Evolutionary conservation across 1,140 invertebrate genomes (phyloP), one percentile per base, ranked within the genome.

Genomic region (roundworm (Caenorhabditis elegans)): DNA sequence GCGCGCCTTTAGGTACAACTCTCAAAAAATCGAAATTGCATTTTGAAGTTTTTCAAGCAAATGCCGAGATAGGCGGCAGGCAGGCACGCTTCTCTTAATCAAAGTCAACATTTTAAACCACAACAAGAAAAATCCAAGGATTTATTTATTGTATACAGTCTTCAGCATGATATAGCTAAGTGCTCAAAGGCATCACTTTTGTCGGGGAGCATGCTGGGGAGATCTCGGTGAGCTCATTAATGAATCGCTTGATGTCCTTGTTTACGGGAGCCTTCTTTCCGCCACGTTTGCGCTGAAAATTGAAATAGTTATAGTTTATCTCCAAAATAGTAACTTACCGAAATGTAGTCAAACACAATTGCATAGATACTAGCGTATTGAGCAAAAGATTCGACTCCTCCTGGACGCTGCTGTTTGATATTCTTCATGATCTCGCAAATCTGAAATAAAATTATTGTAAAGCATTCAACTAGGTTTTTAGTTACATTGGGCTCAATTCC

Each of bases 131-230:
- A n/a, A n/a, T n/a, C n/a, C n/a, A n/a, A n/a, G n/a, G n/a, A n/a
- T n/a, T n/a, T n/a, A n/a, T n/a, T n/a, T n/a, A n/a, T n/a, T n/a
- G n/a, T n/a, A n/a, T n/a, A n/a, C n/a, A n/a, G n/a, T n/a, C n/a
- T n/a, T n/a, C n/a, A n/a, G n/a, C n/a, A n/a, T n/a, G n/a, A n/a
- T n/a, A n/a, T n/a, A n/a, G n/a, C n/a, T n/a, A n/a, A n/a, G n/a
- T n/a, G n/a, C n/a, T n/a, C 53, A 31, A 34, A 15, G 26, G 11
- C 84, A 79, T 85, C 53, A 31, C 53, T 17, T 60, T 60, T 17
- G 28, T 60, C 13, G 60, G 60, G 6, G 60, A 70, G 11, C 10
- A 17, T 10, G 34, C 60, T 1, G 60, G 60, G 19, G 60, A 39
- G 22, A 70, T 39, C 10, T 70, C 60, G 19, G 34, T 70, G 8